Evolutionary conservation across 2,888 invertebrate genomes (phyloP), one percentile per base, ranked within the genome.

Genomic region (Lypha dubia): DNA sequence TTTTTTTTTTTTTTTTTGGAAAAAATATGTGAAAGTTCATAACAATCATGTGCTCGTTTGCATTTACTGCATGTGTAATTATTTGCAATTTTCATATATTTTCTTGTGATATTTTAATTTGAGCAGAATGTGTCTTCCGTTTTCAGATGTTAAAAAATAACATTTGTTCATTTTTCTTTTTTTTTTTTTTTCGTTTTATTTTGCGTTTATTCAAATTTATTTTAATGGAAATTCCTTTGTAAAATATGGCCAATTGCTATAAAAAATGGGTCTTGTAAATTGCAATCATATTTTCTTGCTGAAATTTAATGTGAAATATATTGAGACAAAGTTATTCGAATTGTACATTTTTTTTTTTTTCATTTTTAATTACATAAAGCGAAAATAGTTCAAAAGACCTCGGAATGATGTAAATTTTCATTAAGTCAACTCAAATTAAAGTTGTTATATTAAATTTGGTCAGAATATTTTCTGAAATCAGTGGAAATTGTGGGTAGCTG

Each of bases 61-160:
- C 41, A 49, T 22, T 51, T 70, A 53, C 17, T 44, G 38, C 17
- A 41, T 80, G 73, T 73, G 41, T 83, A 85, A 83, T 85, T 85
- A 83, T 83, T 83, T 75, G 74, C 49, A 85, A 82, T 82, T 85
- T 85, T 83, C 67, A 20, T 58, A 71, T 38, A 75, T 60, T 67
- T 71, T 58, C 71, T 79, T 53, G 53, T 49, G 41, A 76, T 76
- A 83, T 79, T 83, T 80, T 83, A 85, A 80, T 83, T 80, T 83
- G 76, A 35, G 68, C 35, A 73, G 74, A 80, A 73, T 85, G 83
- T 56, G 77, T 84, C 76, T 63, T 77, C 73, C 68, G 49, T 73
- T 80, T 75, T 49, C 41, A 38, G 15, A 74, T 56, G 24, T 56
- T 28, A n/a, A n/a, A n/a, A n/a, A n/a, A n/a, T 35, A 11, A 7